phyloP scores from a whole-genome alignment of 2,888 invertebrate species.

The Pachycephus smyrnensis region DNA sequence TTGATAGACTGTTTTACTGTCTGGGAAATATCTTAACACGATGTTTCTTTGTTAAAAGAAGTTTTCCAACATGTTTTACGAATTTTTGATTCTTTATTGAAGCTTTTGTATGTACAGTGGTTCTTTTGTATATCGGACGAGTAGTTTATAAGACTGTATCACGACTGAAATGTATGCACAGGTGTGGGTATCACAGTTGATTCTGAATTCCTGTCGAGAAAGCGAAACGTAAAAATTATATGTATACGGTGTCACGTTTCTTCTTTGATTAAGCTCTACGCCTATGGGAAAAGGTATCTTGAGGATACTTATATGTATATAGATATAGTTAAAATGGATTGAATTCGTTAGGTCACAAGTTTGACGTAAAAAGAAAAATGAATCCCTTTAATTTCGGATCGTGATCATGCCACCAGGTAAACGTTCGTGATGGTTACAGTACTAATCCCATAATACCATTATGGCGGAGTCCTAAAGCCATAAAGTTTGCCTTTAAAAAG shows the following conservation, averaged over 20 bases:
- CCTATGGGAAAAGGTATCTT: background rate
- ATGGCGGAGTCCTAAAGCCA: background rate
- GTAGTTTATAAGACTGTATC: too few species aligned
- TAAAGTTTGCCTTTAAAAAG: background rate
- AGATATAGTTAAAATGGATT: background rate
- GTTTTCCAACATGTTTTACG: background rate
- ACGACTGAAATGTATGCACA: background rate
- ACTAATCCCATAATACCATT: background rate
- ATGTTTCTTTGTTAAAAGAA: background rate
- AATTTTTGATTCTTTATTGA: background rate
- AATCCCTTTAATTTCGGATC: background rate
- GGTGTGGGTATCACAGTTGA: too few species aligned
- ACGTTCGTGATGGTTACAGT: background rate
- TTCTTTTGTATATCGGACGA: background rate
- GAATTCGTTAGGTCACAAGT: background rate
- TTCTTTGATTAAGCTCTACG: too few species aligned
- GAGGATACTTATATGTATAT: background rate
- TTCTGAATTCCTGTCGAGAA: too few species aligned
- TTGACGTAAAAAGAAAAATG: background rate
- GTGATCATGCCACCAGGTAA: background rate
- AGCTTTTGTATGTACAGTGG: background rate
- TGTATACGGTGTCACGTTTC: too few species aligned
- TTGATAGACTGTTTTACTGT: background rate
- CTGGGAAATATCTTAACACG: background rate
- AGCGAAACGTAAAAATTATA: too few species aligned